Base-by-base conservation (phyloP, 1,140 invertebrate species). In the Amphibalanus amphitrite region DNA sequence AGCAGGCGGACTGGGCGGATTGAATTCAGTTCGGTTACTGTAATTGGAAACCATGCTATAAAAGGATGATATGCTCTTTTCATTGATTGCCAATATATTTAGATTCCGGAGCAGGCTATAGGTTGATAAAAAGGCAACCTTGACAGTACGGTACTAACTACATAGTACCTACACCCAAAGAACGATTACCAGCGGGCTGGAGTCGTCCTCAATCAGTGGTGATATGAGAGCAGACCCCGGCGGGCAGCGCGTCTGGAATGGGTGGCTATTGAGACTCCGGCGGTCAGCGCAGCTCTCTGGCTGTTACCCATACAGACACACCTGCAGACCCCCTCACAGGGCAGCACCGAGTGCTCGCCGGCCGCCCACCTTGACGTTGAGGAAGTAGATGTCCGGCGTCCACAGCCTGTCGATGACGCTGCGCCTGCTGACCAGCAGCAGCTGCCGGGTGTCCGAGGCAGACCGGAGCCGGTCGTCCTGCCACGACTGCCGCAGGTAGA, bases 331-430 rank as follows among this genome's bases (percentile, higher is more conserved):
- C 15, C 4, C 4, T 38, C 33, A 38, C 33, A 38, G 4, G 33
- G 15, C 33, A 15, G 15, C 15, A 38, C 4, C 33, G 15, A 15
- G 15, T 38, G 33, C 33, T 38, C 33, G 33, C 4, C 33, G 4
- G 33, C 33, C 33, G 33, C 33, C 33, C 65, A 67, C 65, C 65
- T 83, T 82, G 69, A 82, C 85, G 77, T 88, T 88, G 64, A 84
- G 77, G 76, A 88, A 86, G 77, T 82, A 87, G 0, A 86, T 88
- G 77, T 87, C 86, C 0, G 86, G 86, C 74, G 84, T 85, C 86
- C 86, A 87, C 4, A 82, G 78, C 73, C 77, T 80, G 67, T 81
- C 80, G 47, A 73, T 17, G 28, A 67, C 26, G 23, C 10, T 30
- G 1, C 38, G 28, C 38, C 13, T 30, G 59, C 71, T 67, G 15